Evolutionary conservation across 1,140 invertebrate genomes (phyloP), one percentile per base, ranked within the genome.

Genomic region (Drosophila grimshawi): DNA sequence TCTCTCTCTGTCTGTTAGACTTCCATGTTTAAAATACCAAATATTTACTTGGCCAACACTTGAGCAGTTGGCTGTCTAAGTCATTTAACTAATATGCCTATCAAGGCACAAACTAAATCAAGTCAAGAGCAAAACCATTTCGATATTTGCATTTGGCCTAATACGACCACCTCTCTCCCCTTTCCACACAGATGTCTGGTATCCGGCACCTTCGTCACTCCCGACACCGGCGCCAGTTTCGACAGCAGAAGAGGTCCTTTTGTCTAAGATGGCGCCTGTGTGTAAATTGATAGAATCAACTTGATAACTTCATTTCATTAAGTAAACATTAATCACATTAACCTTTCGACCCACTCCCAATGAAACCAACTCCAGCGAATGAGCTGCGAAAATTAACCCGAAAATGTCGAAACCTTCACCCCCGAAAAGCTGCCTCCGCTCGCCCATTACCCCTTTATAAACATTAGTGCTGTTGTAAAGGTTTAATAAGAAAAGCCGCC

Each of bases 281-380:
- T 86, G 78, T 72, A 90, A 89, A 90, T 89, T 89, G 85, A 89
- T 89, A 89, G 80, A 89, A 90, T 89, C 85, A 89, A 89, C 85
- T 89, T 89, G 85, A 89, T 89, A 89, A 89, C 86, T 89, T 89
- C 81, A 89, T 89, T 89, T 89, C 85, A 89, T 89, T 89, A 89
- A 85, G 86, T 90, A 89, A 89, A 89, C 86, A 89, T 89, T 89
- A 89, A 89, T 89, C 85, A 89, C 85, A 89, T 89, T 89, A 89
- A 90, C 85, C 88, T 78, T 89, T 89, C 63, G 68, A 77, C 71
- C 48, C 52, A 37, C 39, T n/a, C 39, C 10, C 10, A 43, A 4
- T 19, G 19, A 19, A 19, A 19, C 1, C 19, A 19, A 19, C 19
- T 19, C 41, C 64, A 57, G 52, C 39, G 71, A 68, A 74, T 62